Evolutionary conservation across 2,113 vertebrate genomes (phyloP), one percentile per base, ranked within the genome.

Genomic region (Isichthys henryi): DNA sequence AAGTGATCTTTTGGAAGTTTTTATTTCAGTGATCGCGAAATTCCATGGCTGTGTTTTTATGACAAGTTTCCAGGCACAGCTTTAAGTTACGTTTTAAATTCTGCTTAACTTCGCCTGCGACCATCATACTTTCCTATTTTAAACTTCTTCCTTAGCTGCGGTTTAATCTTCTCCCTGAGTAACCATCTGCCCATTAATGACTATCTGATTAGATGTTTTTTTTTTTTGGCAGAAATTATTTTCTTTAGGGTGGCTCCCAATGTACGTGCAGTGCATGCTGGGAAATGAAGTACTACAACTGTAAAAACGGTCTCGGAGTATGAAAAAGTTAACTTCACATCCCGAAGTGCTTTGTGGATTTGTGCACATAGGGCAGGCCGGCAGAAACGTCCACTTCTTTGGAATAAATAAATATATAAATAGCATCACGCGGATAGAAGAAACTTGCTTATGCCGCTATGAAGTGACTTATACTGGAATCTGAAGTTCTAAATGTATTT

Each of bases 211-310:
- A 56, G 49, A 56, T 53, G 31, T 17, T 39, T 53, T 49, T 86
- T 50, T n/a, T 35, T 80, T 53, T 50, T 86, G 49, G 50, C 27
- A 87, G 49, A 50, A 23, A 27, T 87, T 0, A 39, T 56, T n/a
- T 77, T 27, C 5, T 53, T 80, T 80, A 43, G 85, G 85, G 50
- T 11, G 45, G 5, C 56, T 91, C 43, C 91, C 92, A 90, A 92
- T 7, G 90, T 86, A 2, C 83, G 17, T 15, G 43, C 1, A 11
- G 3, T 39, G 27, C n/a, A 52, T 46, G 31, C 15, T 90, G 94
- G 96, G 96, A 94, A 93, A 90, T 93, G 95, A 93, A 96, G 96
- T 97, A 94, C 84, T n/a, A 19, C 21, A 66, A n/a, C 43, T 58
- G 39, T 23, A 19, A 23, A 23, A 45, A 5, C 35, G 5, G 53